Percentiles rank a stretch among this genome's conserved stretches.
Evolutionary conservation across 30 jellyfish, hydroid and myxozoan species (phyloP).

Genomic region (Hydractinia symbiolongicarpus): DNA sequence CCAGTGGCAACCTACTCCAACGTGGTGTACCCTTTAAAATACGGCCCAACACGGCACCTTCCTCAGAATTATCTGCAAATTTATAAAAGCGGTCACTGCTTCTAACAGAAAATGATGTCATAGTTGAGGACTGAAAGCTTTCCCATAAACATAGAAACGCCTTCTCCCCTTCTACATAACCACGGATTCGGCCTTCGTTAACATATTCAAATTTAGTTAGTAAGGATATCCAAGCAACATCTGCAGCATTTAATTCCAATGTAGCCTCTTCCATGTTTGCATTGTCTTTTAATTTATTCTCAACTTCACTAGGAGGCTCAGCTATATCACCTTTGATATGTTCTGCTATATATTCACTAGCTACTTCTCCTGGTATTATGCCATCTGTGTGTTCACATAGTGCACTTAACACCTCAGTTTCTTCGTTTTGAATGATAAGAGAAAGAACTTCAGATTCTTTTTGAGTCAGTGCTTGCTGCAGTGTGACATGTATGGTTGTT

Average conservation of each 20-base stretch:
- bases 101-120: constrained; percentile 10
- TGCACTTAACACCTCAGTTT: background rate
- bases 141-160: constrained; percentile 21
- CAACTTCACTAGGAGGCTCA: background rate
- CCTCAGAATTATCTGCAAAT: constrained; percentile 12
- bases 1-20: constrained; percentile 21
- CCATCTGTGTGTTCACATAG: background rate
- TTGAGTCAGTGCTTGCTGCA: constrained; percentile 15
- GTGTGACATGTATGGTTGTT: no score
- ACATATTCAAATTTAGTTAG: constrained; percentile 11
- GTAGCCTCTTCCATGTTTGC: background rate
- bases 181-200: constrained; percentile 18
- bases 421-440: constrained; percentile 7
- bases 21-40: constrained; percentile 7
- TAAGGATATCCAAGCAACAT: constrained; percentile 21
- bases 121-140: constrained; percentile 21
- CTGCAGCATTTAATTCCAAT: constrained; percentile 19
- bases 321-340: background rate
- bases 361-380: background rate
- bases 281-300: background rate
- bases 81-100: constrained; percentile 23
- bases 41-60: constrained; percentile 3
- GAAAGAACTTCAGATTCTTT: constrained; percentile 24
- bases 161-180: constrained; percentile 20
- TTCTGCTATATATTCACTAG: background rate